phyloP scores from a whole-genome alignment of 2,113 vertebrate genomes.

The Halcyon senegalensis region DNA sequence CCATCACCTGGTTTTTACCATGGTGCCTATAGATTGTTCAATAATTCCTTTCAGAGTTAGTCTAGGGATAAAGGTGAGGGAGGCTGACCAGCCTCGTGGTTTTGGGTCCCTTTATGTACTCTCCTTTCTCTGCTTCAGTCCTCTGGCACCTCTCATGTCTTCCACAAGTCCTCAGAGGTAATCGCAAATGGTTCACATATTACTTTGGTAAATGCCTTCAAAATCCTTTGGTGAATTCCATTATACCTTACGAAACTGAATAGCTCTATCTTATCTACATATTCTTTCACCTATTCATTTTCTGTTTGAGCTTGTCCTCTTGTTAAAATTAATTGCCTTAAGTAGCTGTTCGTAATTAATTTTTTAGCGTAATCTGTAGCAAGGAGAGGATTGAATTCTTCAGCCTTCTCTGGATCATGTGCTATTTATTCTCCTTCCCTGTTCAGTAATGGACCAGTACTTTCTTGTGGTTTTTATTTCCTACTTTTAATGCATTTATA shows the following conservation, averaged over 20 bases:
- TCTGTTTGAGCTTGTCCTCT: neutral
- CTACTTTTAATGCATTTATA: slow-evolving; percentile 2
- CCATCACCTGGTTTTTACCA: neutral
- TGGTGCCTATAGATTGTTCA: neutral
- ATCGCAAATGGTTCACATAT: neutral
- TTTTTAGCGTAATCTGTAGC: neutral
- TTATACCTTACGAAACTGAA: neutral
- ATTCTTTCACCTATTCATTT: neutral
- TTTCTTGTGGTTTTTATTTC: neutral
- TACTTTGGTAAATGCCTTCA: neutral
- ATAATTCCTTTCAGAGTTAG: neutral
- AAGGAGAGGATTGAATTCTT: neutral
- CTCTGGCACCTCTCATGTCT: neutral
- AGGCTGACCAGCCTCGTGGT: neutral
- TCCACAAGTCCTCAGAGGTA: neutral
- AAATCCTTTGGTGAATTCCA: neutral
- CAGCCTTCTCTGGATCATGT: neutral
- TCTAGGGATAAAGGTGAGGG: neutral
- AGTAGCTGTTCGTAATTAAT: slow-evolving; percentile 7
- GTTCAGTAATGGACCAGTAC: neutral
- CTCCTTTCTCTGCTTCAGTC: neutral
- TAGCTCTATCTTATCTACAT: neutral
- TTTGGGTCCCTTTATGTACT: neutral
- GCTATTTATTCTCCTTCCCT: neutral
- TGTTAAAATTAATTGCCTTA: slow-evolving; percentile 44